Evolutionary conservation across 2,113 vertebrate species (phyloP).

Genomic region (Aix galericulata): DNA sequence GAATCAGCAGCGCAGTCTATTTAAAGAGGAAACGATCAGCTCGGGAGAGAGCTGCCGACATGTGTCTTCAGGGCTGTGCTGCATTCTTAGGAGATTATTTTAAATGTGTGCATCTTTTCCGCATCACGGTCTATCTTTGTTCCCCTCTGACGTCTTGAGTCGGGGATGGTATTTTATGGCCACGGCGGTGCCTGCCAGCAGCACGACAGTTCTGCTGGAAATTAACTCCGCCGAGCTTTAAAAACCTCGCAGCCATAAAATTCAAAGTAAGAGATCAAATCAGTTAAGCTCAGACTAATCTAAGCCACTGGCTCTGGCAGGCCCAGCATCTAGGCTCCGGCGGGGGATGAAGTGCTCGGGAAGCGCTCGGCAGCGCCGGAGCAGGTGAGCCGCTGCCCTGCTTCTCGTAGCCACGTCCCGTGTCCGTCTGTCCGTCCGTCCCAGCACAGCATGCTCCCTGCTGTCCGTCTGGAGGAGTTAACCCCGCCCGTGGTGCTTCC

Average conservation of each 20-base stretch:
- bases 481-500: accelerated
- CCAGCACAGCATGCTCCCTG: accelerated
- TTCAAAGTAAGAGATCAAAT: not conserved
- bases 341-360: not conserved
- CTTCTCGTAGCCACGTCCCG: accelerated
- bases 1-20: not conserved
- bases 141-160: constrained; percentile 47
- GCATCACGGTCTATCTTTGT: constrained; percentile 54
- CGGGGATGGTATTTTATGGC: not conserved
- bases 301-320: accelerated
- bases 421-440: not conserved
- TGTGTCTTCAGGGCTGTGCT: not conserved
- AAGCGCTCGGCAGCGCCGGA: not conserved
- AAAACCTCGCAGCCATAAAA: not conserved
- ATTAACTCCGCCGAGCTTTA: not conserved
- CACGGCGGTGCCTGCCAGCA: not conserved
- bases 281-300: constrained; percentile 10
- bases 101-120: constrained; percentile 6
- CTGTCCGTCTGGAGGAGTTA: accelerated
- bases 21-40: not conserved
- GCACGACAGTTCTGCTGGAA: not conserved
- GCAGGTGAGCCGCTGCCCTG: not conserved
- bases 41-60: not conserved
- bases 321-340: accelerated
- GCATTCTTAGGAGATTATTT: not conserved